These are phyloP conservation scores for Pseudomyrmex sp. DNA, from an alignment of 1,140 invertebrate genomes.

Conservation along the genomic window DNA sequence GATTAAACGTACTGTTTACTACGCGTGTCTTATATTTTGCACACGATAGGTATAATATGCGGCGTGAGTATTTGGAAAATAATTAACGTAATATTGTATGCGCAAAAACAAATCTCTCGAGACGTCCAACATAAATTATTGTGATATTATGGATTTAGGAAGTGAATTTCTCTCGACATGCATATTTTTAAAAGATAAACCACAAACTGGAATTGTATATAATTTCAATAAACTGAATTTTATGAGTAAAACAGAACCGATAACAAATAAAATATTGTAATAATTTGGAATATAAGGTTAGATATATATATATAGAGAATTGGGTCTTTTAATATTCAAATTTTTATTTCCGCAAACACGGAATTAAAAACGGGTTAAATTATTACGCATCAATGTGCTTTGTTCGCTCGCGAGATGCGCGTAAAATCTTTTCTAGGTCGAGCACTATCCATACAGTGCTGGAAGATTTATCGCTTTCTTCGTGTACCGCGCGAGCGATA, in stretches of 20 bases:
- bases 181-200: too few species aligned
- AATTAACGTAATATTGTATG: not conserved
- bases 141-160: not conserved
- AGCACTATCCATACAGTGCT: not conserved
- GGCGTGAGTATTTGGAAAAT: not conserved
- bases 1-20: not conserved
- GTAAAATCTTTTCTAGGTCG: constrained; percentile 50
- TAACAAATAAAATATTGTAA: too few species aligned
- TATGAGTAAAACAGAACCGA: too few species aligned
- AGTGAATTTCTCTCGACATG: not conserved
- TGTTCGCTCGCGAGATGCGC: constrained; percentile 8
- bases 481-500: constrained; percentile 12
- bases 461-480: constrained; percentile 45
- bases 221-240: too few species aligned
- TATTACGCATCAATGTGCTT: constrained; percentile 27
- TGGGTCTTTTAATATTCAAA: not conserved
- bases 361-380: constrained; percentile 15
- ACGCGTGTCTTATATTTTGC: constrained; percentile 1
- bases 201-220: too few species aligned
- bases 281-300: too few species aligned
- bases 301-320: too few species aligned
- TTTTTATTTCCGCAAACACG: not conserved
- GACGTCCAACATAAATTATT: not conserved
- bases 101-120: constrained; percentile 2
- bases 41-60: not conserved